These are phyloP conservation scores for Motacilla tschutschensis DNA, from an alignment of 2,113 vertebrate genomes.

Conservation along the genomic window DNA sequence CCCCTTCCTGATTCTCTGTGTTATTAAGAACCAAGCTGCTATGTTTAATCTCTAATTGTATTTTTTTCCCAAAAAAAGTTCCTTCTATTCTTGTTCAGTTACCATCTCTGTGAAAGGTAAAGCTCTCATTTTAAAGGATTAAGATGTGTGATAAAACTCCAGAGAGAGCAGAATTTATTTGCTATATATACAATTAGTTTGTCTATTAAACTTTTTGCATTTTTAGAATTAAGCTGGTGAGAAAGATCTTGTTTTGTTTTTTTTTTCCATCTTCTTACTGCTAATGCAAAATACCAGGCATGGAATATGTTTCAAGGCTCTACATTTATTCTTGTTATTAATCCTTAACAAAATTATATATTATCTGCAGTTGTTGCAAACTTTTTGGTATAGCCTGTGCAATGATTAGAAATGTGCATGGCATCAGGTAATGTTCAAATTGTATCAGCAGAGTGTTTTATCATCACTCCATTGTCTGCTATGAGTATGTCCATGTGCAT, in stretches of 20 bases:
- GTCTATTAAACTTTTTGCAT: not conserved
- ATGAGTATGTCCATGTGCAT: not conserved
- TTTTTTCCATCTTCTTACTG: not conserved
- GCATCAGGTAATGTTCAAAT: not conserved
- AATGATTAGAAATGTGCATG: not conserved
- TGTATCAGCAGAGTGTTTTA: not conserved
- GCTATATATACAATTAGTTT: not conserved
- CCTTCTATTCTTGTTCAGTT: not conserved
- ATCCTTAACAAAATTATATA: not conserved
- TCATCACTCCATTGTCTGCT: not conserved
- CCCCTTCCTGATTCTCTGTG: not conserved
- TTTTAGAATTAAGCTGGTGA: not conserved
- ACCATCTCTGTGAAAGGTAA: not conserved
- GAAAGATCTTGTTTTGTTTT: not conserved
- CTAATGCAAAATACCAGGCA: not conserved
- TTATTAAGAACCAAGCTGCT: not conserved
- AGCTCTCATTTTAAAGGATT: not conserved
- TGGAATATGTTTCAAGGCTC: not conserved
- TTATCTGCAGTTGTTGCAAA: not conserved
- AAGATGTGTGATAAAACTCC: not conserved
- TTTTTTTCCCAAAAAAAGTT: not conserved
- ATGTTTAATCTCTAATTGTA: not conserved
- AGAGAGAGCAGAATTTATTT: not conserved
- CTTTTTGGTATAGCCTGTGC: not conserved
- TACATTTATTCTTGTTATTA: not conserved